Conservation (phyloP, 2,888 invertebrate genomes). For the Morpho helenor region DNA sequence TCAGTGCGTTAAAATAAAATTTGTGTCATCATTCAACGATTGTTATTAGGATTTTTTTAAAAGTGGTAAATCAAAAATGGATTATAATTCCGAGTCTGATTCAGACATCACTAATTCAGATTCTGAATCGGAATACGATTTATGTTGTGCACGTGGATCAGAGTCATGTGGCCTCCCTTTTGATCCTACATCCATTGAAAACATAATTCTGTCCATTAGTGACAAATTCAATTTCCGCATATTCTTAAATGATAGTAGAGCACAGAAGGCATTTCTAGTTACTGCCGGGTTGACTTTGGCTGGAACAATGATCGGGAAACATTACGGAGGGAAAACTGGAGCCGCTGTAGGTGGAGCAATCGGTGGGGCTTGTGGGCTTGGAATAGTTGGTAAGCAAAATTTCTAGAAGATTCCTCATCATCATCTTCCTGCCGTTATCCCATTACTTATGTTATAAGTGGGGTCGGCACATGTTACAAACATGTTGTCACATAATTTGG, state of each 20-base stretch:
- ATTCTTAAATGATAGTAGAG: constrained; percentile 42
- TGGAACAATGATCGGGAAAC: constrained; percentile 58
- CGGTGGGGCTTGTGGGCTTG: constrained; percentile 64
- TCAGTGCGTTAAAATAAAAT: too few species aligned
- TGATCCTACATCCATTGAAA: constrained; percentile 51
- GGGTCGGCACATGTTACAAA: too few species aligned
- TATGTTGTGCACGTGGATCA: constrained; percentile 36
- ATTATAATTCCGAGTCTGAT: constrained; percentile 34
- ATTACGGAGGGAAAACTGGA: constrained; percentile 62
- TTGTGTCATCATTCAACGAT: too few species aligned
- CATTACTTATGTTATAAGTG: too few species aligned
- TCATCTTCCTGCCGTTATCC: too few species aligned
- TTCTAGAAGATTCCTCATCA: neutral
- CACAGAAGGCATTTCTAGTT: constrained; percentile 46
- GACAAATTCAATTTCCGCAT: constrained; percentile 64
- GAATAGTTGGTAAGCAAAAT: constrained; percentile 51
- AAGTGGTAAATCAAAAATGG: constrained; percentile 24
- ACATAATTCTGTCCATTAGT: constrained; percentile 52
- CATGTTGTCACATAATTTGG: too few species aligned
- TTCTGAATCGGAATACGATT: constrained; percentile 36
- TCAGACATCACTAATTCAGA: constrained; percentile 43
- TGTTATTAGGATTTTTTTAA: too few species aligned
- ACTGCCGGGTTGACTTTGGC: constrained; percentile 60
- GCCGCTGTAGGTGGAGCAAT: constrained; percentile 61
- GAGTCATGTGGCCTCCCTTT: constrained; percentile 43